A percentile compares a stretch with the other conserved stretches of the same genome.
phyloP scores from a whole-genome alignment of 2,113 vertebrate species.

The Scartelaos histophorus region DNA sequence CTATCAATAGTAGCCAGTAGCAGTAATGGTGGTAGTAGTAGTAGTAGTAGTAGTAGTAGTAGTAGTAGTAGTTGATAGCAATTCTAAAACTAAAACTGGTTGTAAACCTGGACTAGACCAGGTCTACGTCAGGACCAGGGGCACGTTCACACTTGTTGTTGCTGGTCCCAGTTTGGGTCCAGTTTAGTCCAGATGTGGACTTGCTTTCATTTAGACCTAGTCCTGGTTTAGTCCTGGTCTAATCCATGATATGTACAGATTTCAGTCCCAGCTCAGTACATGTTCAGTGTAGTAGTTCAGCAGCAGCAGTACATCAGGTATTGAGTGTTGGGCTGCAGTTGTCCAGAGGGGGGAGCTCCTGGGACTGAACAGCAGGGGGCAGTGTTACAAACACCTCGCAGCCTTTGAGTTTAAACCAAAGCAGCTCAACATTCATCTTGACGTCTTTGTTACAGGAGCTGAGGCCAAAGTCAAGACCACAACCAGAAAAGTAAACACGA shows the following conservation, averaged over 20 bases:
- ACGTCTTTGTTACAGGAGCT: slow-evolving; percentile 38
- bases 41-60: neutral
- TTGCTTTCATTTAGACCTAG: no score
- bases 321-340: neutral
- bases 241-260: no score
- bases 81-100: no score
- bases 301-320: neutral
- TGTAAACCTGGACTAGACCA: no score
- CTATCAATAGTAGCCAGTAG: no score
- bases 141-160: no score
- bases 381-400: slow-evolving; percentile 34
- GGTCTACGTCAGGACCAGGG: no score
- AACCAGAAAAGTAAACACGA: neutral
- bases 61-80: neutral
- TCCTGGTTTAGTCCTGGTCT: no score
- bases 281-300: neutral
- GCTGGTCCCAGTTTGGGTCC: no score
- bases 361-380: slow-evolving; percentile 40
- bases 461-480: neutral
- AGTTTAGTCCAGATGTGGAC: no score
- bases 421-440: slow-evolving; percentile 34
- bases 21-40: neutral
- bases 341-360: slow-evolving; percentile 9
- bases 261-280: no score
- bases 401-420: slow-evolving; percentile 44